These are phyloP conservation scores for Lasioglossum figueresi DNA, from an alignment of 2,888 invertebrate species.

Conservation along the genomic window DNA sequence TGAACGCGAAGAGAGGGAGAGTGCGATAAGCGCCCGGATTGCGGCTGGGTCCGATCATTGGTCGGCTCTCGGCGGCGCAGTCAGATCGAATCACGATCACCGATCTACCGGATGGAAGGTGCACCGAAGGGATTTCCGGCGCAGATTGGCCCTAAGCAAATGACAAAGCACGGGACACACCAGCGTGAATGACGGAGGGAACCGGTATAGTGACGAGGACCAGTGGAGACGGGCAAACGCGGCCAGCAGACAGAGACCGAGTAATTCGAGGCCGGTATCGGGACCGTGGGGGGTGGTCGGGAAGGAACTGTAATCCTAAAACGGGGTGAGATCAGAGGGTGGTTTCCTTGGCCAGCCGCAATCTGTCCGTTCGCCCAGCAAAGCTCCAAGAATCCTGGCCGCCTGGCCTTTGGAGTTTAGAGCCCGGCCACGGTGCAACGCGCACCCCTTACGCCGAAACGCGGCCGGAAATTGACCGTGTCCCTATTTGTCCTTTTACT, in stretches of 20 bases:
- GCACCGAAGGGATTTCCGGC: slow-evolving; percentile 71
- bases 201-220: slow-evolving; percentile 41
- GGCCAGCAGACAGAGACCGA: slow-evolving; percentile 36
- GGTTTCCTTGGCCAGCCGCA: slow-evolving; percentile 81
- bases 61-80: slow-evolving; percentile 73
- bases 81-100: slow-evolving; percentile 81
- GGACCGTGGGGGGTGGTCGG: slow-evolving; percentile 23
- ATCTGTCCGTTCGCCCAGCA: slow-evolving; percentile 78
- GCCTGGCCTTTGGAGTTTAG: slow-evolving; percentile 80
- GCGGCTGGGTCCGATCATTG: slow-evolving; percentile 67
- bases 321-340: slow-evolving; percentile 70
- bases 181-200: slow-evolving; percentile 50
- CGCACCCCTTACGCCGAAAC: slow-evolving; percentile 72
- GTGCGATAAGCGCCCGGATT: slow-evolving; percentile 72
- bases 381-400: slow-evolving; percentile 76
- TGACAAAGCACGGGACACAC: slow-evolving; percentile 79
- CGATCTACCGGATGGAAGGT: slow-evolving; percentile 74
- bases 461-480: slow-evolving; percentile 79
- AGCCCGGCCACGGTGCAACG: slow-evolving; percentile 73
- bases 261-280: slow-evolving; percentile 21
- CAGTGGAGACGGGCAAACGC: neutral
- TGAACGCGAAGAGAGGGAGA: slow-evolving; percentile 55
- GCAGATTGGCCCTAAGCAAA: slow-evolving; percentile 80
- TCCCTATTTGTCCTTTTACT: slow-evolving; percentile 78
- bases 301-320: slow-evolving; percentile 60